A percentile compares a stretch with the other conserved stretches of the same genome.
Conservation (phyloP, 1,140 invertebrate species). For the Leptopilina clavipes region DNA sequence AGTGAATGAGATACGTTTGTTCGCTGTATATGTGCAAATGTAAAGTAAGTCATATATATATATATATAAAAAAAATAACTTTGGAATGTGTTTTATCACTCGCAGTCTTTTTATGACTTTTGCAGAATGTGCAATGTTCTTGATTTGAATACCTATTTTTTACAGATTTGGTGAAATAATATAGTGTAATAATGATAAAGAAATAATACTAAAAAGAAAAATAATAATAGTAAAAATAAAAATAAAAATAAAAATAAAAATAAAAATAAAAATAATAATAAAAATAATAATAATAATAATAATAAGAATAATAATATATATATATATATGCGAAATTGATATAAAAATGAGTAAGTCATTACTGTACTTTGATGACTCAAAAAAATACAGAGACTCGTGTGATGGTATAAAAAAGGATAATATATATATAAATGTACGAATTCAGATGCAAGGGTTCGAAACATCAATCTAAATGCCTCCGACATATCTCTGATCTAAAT, state of each 20-base stretch:
- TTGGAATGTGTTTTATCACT: slow-evolving; percentile 6
- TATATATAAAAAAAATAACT: background rate
- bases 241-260: background rate
- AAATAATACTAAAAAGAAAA: background rate
- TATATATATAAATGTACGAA: slow-evolving; percentile 15
- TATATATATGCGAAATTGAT: too few species aligned
- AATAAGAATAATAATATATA: too few species aligned
- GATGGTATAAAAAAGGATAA: background rate
- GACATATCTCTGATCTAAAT: slow-evolving; percentile 29
- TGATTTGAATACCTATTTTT: slow-evolving; percentile 23
- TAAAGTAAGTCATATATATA: background rate
- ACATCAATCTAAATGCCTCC: slow-evolving; percentile 28
- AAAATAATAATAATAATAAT: background rate
- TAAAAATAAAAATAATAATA: background rate
- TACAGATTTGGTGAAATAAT: slow-evolving; percentile 15
- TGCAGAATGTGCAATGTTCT: slow-evolving; percentile 18
- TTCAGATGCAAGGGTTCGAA: background rate
- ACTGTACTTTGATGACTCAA: background rate
- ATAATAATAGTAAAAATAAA: background rate
- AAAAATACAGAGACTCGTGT: slow-evolving; percentile 1
- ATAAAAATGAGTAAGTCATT: background rate
- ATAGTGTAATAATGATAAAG: background rate
- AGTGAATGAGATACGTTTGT: slow-evolving; percentile 1
- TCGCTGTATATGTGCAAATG: slow-evolving; percentile 1
- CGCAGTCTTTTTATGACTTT: background rate